These are phyloP conservation scores for Drosophila sturtevanti DNA, from an alignment of 1,140 invertebrate species.

Conservation along the genomic window DNA sequence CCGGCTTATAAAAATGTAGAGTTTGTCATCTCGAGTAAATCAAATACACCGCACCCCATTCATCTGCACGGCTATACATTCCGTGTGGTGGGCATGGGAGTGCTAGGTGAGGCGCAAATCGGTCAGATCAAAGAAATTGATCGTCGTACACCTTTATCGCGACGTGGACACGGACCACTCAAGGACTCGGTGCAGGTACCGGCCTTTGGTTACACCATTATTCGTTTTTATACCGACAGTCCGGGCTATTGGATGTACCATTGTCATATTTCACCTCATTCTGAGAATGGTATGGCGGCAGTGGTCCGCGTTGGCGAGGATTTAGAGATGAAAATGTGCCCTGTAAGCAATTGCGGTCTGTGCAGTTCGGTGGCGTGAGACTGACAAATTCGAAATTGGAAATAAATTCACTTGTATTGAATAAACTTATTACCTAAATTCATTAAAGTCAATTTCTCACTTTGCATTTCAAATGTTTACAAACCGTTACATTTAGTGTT, in stretches of 20 bases:
- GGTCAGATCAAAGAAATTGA: conserved; percentile 72
- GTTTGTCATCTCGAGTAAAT: conserved; percentile 69
- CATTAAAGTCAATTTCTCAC: conserved; percentile 11
- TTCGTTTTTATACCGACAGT: conserved; percentile 71
- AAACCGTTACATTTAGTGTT: conserved; percentile 17
- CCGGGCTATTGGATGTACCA: conserved; percentile 81
- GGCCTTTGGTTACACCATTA: conserved; percentile 73
- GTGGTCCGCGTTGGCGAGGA: conserved; percentile 84
- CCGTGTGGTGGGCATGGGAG: conserved; percentile 77
- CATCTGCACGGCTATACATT: conserved; percentile 81
- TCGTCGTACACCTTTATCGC: conserved; percentile 47
- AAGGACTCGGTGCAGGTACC: conserved; percentile 81
- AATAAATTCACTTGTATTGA: neutral
- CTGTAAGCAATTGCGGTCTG: conserved; percentile 76
- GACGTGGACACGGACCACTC: conserved; percentile 54
- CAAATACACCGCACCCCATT: conserved; percentile 68
- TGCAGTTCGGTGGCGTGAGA: conserved; percentile 64
- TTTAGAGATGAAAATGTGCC: conserved; percentile 78
- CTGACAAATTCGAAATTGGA: neutral
- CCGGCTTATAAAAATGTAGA: conserved; percentile 72
- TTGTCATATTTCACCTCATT: conserved; percentile 83
- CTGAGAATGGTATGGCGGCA: conserved; percentile 84
- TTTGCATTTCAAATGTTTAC: conserved; percentile 5
- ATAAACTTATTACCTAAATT: neutral
- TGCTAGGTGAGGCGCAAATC: conserved; percentile 64